Base-by-base conservation (phyloP, 1,140 invertebrate genomes). In the Aphaenogaster rudis region DNA sequence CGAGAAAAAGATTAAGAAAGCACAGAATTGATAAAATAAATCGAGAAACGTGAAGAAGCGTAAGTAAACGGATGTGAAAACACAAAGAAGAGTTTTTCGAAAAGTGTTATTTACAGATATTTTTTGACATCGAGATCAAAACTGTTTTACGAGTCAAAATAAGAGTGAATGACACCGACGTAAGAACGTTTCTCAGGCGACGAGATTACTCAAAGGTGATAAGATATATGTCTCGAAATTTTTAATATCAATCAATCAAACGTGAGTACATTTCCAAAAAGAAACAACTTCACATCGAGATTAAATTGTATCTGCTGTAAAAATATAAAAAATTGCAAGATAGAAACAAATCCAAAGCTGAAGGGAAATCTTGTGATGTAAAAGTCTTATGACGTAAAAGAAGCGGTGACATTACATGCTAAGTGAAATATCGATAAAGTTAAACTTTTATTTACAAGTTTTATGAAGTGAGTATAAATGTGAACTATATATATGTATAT, bases 371-470 rank as follows among this genome's bases (percentile, higher is more conserved):
- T 67, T 39, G 7, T 59, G 42, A 64, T 13, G 54, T 52, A 69
- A 86, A 79, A 77, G 7, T 71, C 66, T 72, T 57, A 42, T 76
- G 59, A 64, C 28, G 28, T 42, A 50, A 64, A 76, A 63, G 45
- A 86, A 86, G 63, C 64, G 45, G 63, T 86, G 64, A 80, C 42
- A 74, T 84, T 84, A 61, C 80, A 84, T 84, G 80, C 80, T 57
- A 84, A 48, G 54, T 84, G 69, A 74, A 84, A 84, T 74, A 74
- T 61, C 42, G 67, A 82, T 33, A 42, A 82, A 67, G 39, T 54
- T 48, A 21, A 69, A 82, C n/a, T 74, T 63, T 45, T 84, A 84
- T 84, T 84, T 84, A 84, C 69, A 84, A 84, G 69, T 84, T 61
- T 74, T 13, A 84, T 74, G 42, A 74, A 59, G 42, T 5, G 63